Percentiles rank a stretch among this genome's conserved stretches.
Evolutionary conservation across 1,140 invertebrate species (phyloP).

Genomic region (Linepithema humile): DNA sequence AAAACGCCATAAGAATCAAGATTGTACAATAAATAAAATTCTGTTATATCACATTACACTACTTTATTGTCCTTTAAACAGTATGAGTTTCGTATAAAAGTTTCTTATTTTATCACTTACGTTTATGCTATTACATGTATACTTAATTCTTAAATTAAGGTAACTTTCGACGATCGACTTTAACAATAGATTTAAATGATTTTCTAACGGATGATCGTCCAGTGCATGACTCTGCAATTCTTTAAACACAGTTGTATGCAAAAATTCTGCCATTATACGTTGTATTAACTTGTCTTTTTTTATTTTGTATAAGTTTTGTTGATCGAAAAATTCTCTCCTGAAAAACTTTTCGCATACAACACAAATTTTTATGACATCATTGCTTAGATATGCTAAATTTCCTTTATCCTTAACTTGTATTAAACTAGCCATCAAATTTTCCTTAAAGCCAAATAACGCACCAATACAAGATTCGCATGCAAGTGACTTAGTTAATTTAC

Average conservation of each 20-base stretch:
- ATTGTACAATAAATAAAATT: no score
- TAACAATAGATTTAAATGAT: not conserved
- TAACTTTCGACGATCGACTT: not conserved
- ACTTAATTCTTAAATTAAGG: constrained; percentile 8
- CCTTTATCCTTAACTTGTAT: not conserved
- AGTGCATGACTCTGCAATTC: constrained; percentile 3
- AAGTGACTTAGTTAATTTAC: constrained; percentile 8
- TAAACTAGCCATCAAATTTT: constrained; percentile 10
- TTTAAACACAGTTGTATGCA: not conserved
- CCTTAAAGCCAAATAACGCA: not conserved
- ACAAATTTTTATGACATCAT: constrained; percentile 18
- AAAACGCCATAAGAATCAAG: no score
- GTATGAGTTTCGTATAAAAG: no score
- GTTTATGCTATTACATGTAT: not conserved
- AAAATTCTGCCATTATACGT: not conserved
- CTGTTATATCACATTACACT: no score
- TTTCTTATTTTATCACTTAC: not conserved
- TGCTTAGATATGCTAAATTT: not conserved
- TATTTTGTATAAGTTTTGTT: constrained; percentile 11
- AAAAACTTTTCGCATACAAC: constrained; percentile 10
- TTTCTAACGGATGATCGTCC: constrained; percentile 9
- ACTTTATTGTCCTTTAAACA: no score
- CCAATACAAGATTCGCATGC: not conserved
- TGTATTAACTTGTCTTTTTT: not conserved
- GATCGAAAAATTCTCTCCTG: not conserved